phyloP scores from a whole-genome alignment of 2,113 vertebrate species.

The Ammospiza caudacuta region DNA sequence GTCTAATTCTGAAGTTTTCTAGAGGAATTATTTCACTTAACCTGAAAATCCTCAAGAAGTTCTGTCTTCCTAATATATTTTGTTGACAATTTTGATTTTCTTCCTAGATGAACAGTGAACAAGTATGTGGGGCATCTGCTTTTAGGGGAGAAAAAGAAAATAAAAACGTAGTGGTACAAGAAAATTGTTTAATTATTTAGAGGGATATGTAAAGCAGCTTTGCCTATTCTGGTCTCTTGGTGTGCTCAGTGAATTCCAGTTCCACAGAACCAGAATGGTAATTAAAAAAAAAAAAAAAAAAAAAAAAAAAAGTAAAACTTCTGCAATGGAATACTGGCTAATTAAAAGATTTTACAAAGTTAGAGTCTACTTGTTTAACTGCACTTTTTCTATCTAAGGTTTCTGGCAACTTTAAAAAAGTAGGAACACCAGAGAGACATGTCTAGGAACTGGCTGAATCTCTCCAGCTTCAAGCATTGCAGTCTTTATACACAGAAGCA shows the following conservation, averaged over 20 bases:
- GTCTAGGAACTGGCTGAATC: neutral
- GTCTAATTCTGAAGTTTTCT: neutral
- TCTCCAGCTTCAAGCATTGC: neutral
- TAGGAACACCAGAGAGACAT: neutral
- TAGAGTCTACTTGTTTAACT: neutral
- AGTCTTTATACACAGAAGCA: neutral
- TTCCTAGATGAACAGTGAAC: neutral
- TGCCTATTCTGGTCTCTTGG: neutral
- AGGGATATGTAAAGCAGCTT: neutral
- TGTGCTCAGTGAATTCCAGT: neutral
- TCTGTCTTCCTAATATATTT: neutral
- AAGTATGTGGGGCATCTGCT: fast-evolving
- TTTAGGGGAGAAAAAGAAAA: neutral
- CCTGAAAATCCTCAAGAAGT: neutral
- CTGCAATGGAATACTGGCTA: neutral
- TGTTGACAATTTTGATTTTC: neutral
- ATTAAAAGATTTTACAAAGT: neutral
- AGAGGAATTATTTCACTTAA: neutral
- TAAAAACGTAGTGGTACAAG: neutral
- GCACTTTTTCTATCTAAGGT: neutral
- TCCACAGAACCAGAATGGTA: neutral
- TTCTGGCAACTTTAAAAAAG: neutral
- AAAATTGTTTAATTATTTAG: neutral
- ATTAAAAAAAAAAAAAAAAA: too few species aligned
- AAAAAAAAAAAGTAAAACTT: neutral